Conservation (phyloP, 2,797 vertebrate species). For the Tokudaia tokunoshimensis region DNA sequence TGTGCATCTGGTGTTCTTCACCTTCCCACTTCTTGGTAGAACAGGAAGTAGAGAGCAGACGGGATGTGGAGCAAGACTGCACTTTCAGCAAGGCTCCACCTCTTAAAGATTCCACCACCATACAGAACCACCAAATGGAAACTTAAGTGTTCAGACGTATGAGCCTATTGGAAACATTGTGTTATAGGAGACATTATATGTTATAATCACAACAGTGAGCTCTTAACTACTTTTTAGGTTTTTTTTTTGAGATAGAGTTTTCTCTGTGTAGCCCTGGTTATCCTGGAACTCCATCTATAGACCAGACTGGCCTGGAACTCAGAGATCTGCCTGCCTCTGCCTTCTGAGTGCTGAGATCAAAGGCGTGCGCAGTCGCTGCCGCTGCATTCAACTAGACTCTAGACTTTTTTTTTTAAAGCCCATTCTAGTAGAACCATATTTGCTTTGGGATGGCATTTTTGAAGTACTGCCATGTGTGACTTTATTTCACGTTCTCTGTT, state of each 20-base stretch:
- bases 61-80: neutral
- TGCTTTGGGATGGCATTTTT: slow-evolving; percentile 40
- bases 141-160: neutral
- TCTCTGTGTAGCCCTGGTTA: neutral
- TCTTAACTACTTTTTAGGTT: neutral
- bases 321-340: neutral
- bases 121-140: neutral
- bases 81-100: neutral
- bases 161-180: no score
- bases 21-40: neutral
- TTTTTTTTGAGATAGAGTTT: neutral
- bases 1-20: neutral
- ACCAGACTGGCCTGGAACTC: neutral
- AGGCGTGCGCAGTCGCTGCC: rapidly evolving
- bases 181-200: neutral
- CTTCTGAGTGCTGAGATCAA: neutral
- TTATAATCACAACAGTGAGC: neutral
- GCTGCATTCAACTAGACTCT: neutral
- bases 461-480: slow-evolving; percentile 59
- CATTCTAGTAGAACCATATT: neutral
- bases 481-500: slow-evolving; percentile 21
- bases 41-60: neutral
- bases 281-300: neutral
- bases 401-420: neutral
- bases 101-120: neutral